Conservation (phyloP, 2,888 invertebrate species). For the Eledone cirrhosa region DNA sequence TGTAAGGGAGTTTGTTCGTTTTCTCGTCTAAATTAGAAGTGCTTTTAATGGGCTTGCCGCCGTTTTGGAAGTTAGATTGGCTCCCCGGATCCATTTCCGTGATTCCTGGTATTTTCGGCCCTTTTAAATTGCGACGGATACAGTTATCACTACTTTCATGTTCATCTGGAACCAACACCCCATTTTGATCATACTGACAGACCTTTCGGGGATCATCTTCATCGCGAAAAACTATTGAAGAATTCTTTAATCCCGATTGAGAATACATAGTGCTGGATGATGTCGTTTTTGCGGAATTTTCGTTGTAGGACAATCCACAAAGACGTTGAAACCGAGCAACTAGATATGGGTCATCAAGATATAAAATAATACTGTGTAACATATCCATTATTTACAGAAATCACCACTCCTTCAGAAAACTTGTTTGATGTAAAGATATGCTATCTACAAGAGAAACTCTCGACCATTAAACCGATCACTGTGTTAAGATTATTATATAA, state of each 20-base stretch:
- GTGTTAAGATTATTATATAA: no score
- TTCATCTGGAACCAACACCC: neutral
- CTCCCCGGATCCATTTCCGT: neutral
- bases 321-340: neutral
- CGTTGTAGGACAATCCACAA: conserved; percentile 11
- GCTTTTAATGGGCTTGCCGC: neutral
- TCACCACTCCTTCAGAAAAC: neutral
- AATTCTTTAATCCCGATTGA: neutral
- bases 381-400: conserved; percentile 20
- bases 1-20: conserved; percentile 37
- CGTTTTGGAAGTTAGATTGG: conserved; percentile 3
- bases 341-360: conserved; percentile 21
- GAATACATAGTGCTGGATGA: neutral
- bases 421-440: no score
- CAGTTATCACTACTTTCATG: neutral
- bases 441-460: no score
- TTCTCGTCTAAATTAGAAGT: neutral
- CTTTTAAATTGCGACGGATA: neutral
- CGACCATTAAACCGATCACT: no score
- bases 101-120: neutral
- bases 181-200: neutral
- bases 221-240: conserved; percentile 20
- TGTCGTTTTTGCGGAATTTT: neutral
- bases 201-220: conserved; percentile 10
- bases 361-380: neutral